Conservation (phyloP, 1,140 invertebrate genomes). For the Bombyx mandarina region DNA sequence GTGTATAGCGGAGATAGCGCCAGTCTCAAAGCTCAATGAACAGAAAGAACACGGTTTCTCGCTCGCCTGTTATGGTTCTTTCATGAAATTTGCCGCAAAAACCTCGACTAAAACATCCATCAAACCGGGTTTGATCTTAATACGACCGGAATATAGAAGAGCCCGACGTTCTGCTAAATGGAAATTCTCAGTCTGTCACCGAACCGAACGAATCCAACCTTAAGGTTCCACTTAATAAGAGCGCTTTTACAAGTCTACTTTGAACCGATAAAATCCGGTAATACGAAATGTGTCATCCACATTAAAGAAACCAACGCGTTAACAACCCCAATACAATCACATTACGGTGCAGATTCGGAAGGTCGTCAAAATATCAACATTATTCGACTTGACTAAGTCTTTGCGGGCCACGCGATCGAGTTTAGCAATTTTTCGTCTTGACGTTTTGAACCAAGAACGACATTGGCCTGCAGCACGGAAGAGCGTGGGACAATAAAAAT, state of each 20-base stretch:
- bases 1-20: not conserved
- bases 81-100: constrained; percentile 38
- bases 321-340: constrained; percentile 41
- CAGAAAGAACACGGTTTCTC: constrained; percentile 22
- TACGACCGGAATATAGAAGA: constrained; percentile 50
- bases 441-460: constrained; percentile 38
- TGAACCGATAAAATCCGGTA: constrained; percentile 29
- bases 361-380: constrained; percentile 48
- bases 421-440: constrained; percentile 40
- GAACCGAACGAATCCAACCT: constrained; percentile 20
- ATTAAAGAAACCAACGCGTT: constrained; percentile 37
- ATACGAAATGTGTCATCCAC: constrained; percentile 43
- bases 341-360: constrained; percentile 50
- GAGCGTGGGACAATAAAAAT: constrained; percentile 52
- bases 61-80: constrained; percentile 20
- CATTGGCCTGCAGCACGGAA: constrained; percentile 35
- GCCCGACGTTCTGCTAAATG: constrained; percentile 45
- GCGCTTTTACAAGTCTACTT: constrained; percentile 20
- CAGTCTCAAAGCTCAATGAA: constrained; percentile 14
- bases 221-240: constrained; percentile 23
- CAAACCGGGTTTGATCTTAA: constrained; percentile 49
- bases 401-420: constrained; percentile 21
- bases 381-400: constrained; percentile 47
- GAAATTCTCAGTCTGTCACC: constrained; percentile 21
- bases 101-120: constrained; percentile 49